These are phyloP conservation scores for Parapsyche elsis DNA, from an alignment of 1,140 invertebrate species.

Conservation along the genomic window DNA sequence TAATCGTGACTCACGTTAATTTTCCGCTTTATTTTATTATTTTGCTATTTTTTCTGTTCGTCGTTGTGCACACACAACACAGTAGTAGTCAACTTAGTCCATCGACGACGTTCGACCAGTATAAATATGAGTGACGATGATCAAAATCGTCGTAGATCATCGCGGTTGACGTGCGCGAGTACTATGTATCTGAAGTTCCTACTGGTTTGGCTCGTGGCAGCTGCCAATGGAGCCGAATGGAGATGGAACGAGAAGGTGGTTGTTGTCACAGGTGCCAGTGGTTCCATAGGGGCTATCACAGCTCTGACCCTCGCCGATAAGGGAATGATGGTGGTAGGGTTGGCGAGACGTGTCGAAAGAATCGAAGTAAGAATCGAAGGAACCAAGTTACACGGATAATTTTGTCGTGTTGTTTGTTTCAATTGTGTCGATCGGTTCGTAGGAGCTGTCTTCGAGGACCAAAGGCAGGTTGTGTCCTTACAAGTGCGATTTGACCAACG, in stretches of 20 bases:
- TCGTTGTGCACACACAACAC: slow-evolving; percentile 1
- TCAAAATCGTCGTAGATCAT: slow-evolving; percentile 10
- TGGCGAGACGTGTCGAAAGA: slow-evolving; percentile 72
- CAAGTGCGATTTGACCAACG: slow-evolving; percentile 72
- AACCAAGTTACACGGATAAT: not conserved
- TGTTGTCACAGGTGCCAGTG: slow-evolving; percentile 80
- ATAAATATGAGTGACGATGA: slow-evolving; percentile 38
- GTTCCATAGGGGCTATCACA: slow-evolving; percentile 75
- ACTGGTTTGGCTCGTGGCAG: not conserved
- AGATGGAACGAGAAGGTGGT: slow-evolving; percentile 74
- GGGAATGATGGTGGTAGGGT: slow-evolving; percentile 76
- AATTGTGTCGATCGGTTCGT: not conserved
- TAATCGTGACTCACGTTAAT: not conserved
- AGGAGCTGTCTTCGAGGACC: slow-evolving; percentile 48
- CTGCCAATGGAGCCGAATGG: slow-evolving; percentile 33
- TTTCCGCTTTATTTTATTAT: not conserved
- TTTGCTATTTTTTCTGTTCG: not conserved
- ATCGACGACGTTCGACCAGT: not conserved
- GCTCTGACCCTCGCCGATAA: slow-evolving; percentile 68
- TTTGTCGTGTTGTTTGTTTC: not conserved
- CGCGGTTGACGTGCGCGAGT: not conserved
- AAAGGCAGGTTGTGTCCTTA: slow-evolving; percentile 57
- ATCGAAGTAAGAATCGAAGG: slow-evolving; percentile 37
- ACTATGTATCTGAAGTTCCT: not conserved
- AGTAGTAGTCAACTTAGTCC: not conserved